Conservation (phyloP, 2,888 invertebrate genomes). For the Tortricodes alternella region DNA sequence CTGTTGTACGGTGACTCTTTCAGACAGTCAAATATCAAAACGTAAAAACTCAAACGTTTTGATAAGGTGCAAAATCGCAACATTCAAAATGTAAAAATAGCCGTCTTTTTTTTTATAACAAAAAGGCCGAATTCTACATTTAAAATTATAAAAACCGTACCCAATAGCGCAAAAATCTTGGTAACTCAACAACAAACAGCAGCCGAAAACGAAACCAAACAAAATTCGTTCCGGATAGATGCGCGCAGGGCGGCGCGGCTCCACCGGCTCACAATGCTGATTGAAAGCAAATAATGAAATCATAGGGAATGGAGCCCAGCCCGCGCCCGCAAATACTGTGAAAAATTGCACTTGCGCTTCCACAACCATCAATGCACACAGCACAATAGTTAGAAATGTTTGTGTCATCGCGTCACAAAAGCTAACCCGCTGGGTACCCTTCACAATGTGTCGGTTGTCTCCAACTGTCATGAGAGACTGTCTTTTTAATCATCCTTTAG, state of each 20-base stretch:
- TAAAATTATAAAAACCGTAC: conserved; percentile 36
- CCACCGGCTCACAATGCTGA: conserved; percentile 76
- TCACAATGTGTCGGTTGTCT: too few species aligned
- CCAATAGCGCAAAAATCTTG: conserved; percentile 59
- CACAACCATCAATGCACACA: conserved; percentile 59
- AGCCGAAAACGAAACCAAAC: conserved; percentile 79
- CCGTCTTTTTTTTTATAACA: too few species aligned
- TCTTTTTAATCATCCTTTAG: too few species aligned
- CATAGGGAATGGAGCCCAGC: conserved; percentile 67
- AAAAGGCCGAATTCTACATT: too few species aligned
- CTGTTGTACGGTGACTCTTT: too few species aligned
- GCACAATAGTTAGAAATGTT: conserved; percentile 32
- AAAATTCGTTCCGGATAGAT: conserved; percentile 67
- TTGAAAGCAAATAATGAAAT: conserved; percentile 83
- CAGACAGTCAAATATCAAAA: too few species aligned
- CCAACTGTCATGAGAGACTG: too few species aligned
- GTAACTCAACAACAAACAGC: conserved; percentile 73
- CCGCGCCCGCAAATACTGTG: conserved; percentile 70
- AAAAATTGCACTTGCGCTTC: conserved; percentile 68
- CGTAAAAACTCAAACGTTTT: not conserved
- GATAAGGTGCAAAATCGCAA: not conserved
- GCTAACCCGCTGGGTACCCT: too few species aligned
- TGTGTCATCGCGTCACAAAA: not conserved
- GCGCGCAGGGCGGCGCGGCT: conserved; percentile 47
- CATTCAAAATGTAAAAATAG: conserved; percentile 18